These are phyloP conservation scores for Pogona vitticeps DNA, from an alignment of 2,113 vertebrate genomes.

Conservation along the genomic window DNA sequence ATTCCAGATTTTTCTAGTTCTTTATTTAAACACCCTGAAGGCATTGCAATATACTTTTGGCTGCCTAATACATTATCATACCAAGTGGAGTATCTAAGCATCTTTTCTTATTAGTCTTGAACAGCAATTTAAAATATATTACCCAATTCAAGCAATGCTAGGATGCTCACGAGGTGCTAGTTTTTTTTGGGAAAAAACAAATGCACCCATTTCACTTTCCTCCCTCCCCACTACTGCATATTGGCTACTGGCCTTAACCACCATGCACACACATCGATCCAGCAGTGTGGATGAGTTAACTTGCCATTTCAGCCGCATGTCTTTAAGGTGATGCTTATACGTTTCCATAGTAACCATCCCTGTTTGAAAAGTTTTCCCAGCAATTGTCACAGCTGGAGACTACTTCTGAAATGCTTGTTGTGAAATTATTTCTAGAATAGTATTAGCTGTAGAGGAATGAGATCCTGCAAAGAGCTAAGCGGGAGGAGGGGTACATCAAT, in stretches of 20 bases:
- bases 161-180: not conserved
- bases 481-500: not conserved
- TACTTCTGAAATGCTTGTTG: conserved; percentile 2
- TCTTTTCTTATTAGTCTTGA: not conserved
- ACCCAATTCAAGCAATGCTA: not conserved
- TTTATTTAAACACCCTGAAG: not conserved
- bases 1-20: not conserved
- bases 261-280: no score
- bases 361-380: conserved; percentile 8
- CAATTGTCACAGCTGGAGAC: conserved; percentile 6
- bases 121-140: not conserved
- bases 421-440: not conserved
- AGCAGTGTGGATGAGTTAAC: not conserved
- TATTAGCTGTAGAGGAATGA: not conserved
- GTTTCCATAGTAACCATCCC: conserved; percentile 2
- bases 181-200: not conserved
- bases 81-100: not conserved
- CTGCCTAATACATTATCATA: not conserved
- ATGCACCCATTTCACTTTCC: not conserved
- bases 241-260: not conserved
- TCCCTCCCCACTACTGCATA: not conserved
- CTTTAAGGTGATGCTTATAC: not conserved
- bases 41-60: not conserved
- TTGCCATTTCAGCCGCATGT: not conserved
- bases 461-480: not conserved